phyloP scores from a whole-genome alignment of 2,888 invertebrate species.

The Cotesia congregata region DNA sequence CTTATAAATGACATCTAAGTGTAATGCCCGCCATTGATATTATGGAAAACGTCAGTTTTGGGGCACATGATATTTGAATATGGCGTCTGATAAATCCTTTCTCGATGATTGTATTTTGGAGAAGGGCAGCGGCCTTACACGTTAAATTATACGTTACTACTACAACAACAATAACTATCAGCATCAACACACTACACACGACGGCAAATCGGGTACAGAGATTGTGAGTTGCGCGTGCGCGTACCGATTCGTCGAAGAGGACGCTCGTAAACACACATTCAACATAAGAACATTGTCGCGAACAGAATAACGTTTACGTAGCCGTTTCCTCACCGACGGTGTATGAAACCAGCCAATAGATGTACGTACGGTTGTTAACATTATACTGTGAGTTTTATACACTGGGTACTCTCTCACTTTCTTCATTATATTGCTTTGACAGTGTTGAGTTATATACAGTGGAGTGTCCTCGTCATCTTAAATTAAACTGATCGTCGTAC shows the following conservation, averaged over 20 bases:
- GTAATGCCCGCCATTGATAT: not conserved
- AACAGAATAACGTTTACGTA: constrained; percentile 26
- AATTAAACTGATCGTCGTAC: not conserved
- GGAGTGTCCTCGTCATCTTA: not conserved
- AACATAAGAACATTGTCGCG: constrained; percentile 31
- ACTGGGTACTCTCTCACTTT: not conserved
- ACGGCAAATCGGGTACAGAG: not conserved
- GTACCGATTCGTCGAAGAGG: constrained; percentile 42
- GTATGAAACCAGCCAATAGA: constrained; percentile 3
- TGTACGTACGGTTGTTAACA: not conserved
- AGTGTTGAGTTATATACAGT: not conserved
- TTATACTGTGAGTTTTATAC: not conserved
- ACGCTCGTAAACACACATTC: constrained; percentile 46
- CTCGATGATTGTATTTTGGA: constrained; percentile 5
- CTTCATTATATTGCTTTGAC: not conserved
- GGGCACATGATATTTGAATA: constrained; percentile 9
- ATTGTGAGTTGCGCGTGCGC: constrained; percentile 39
- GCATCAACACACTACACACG: too few relatives aligned
- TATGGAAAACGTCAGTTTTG: not conserved
- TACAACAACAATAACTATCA: not conserved
- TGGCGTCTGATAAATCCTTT: constrained; percentile 14
- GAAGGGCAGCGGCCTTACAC: constrained; percentile 6
- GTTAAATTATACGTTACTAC: constrained; percentile 9
- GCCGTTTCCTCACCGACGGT: constrained; percentile 21
- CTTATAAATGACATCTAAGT: too few relatives aligned